Conservation (phyloP, 1,140 invertebrate genomes). For the Galleria mellonella region DNA sequence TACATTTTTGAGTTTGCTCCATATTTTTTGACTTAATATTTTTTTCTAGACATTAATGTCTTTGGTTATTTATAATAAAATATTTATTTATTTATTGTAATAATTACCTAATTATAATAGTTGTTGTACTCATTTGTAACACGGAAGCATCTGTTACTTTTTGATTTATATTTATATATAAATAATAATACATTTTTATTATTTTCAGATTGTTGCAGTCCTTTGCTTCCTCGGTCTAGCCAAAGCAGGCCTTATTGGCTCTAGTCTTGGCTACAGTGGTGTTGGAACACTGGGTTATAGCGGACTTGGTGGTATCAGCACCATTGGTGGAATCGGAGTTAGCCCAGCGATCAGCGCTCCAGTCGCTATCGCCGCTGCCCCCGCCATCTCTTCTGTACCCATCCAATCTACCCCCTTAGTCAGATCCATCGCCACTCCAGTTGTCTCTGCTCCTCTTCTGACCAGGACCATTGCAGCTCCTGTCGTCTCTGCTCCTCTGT, state of each 20-base stretch:
- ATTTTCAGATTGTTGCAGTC: background rate
- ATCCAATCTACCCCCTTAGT: conserved; percentile 43
- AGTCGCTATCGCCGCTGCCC: conserved; percentile 38
- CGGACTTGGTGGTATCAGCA: background rate
- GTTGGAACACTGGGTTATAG: background rate
- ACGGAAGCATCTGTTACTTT: no score
- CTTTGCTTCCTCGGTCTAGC: background rate
- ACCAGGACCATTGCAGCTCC: conserved; percentile 5
- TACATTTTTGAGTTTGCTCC: no score
- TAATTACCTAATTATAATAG: no score
- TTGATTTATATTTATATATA: no score
- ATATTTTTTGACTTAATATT: no score
- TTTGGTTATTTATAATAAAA: no score
- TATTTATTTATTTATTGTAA: no score
- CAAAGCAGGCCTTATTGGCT: background rate
- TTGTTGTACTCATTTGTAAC: no score
- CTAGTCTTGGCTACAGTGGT: background rate
- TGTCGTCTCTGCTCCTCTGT: conserved; percentile 15
- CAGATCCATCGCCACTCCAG: conserved; percentile 29
- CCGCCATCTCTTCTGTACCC: conserved; percentile 47
- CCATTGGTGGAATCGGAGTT: background rate
- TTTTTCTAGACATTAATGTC: no score
- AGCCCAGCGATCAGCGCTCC: conserved; percentile 20
- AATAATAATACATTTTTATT: background rate
- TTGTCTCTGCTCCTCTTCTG: conserved; percentile 16